Percentiles rank a stretch among this genome's conserved stretches.
Evolutionary conservation across 92 coral and sea anemone species (phyloP).

Genomic region (Epizoanthus rinbou): DNA sequence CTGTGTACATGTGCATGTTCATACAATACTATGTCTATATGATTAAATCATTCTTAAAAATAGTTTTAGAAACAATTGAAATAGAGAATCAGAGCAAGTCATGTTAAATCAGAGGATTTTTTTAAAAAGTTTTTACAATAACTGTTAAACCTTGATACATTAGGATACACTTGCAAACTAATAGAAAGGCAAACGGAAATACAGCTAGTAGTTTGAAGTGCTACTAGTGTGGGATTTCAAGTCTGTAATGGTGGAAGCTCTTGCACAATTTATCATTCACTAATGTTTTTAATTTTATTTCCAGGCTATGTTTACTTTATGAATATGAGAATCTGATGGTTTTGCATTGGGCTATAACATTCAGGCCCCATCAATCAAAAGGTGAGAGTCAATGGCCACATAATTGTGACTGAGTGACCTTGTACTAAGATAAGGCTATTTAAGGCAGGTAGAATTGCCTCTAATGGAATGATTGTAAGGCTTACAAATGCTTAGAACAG

Average conservation of each 20-base stretch:
- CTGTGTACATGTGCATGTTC: too few relatives aligned
- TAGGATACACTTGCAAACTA: too few relatives aligned
- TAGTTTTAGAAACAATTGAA: too few relatives aligned
- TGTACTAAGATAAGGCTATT: conserved; percentile 17
- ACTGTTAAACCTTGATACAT: too few relatives aligned
- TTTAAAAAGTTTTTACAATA: too few relatives aligned
- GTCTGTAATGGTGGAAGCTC: conserved; percentile 21
- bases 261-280: conserved; percentile 28
- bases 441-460: conserved; percentile 10
- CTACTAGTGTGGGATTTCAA: conserved; percentile 12
- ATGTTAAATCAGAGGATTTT: too few relatives aligned
- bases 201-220: conserved; percentile 27
- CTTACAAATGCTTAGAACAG: conserved; percentile 12
- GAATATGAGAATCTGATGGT: conserved; percentile 7
- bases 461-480: conserved; percentile 12
- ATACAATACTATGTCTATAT: too few relatives aligned
- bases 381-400: conserved; percentile 16
- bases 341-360: conserved; percentile 21
- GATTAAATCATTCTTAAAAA: too few relatives aligned
- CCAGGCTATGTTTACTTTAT: conserved; percentile 12
- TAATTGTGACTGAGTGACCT: conserved; percentile 9
- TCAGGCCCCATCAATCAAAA: conserved; percentile 18
- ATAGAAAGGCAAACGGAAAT: too few relatives aligned
- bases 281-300: conserved; percentile 12
- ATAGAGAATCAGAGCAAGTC: too few relatives aligned